Percentiles rank a stretch among this genome's conserved stretches.
Evolutionary conservation across 1,140 invertebrate species (phyloP).

Genomic region (Aphelinus certus): DNA sequence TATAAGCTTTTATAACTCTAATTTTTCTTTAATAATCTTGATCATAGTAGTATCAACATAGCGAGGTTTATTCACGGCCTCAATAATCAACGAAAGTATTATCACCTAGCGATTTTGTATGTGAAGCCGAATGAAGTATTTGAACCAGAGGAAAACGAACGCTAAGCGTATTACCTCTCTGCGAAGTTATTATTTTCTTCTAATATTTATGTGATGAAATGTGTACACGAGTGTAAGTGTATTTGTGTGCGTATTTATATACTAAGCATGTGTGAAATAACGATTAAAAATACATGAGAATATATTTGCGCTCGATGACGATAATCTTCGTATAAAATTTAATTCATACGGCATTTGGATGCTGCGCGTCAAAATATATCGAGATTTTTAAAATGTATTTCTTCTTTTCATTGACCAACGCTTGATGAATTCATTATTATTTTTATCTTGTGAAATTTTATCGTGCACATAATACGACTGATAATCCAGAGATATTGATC

Average conservation of each 20-base stretch:
- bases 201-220: conserved; percentile 3
- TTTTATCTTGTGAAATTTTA: too few relatives aligned
- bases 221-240: neutral
- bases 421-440: too few relatives aligned
- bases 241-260: neutral
- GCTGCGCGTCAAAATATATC: too few relatives aligned
- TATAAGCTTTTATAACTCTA: neutral
- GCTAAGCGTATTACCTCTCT: neutral
- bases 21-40: conserved; percentile 10
- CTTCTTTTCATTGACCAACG: too few relatives aligned
- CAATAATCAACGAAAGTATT: conserved; percentile 33
- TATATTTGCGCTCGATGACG: conserved; percentile 8
- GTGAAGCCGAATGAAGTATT: conserved; percentile 27
- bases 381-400: too few relatives aligned
- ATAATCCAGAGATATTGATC: too few relatives aligned
- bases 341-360: too few relatives aligned
- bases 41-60: neutral
- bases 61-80: neutral
- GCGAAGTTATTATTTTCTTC: conserved; percentile 18
- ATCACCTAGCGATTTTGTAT: conserved; percentile 13
- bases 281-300: neutral
- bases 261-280: neutral
- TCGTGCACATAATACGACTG: too few relatives aligned
- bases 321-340: conserved; percentile 29
- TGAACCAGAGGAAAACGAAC: neutral